Evolutionary conservation across 2,888 invertebrate species (phyloP).

Genomic region (Rotaria macrura): DNA sequence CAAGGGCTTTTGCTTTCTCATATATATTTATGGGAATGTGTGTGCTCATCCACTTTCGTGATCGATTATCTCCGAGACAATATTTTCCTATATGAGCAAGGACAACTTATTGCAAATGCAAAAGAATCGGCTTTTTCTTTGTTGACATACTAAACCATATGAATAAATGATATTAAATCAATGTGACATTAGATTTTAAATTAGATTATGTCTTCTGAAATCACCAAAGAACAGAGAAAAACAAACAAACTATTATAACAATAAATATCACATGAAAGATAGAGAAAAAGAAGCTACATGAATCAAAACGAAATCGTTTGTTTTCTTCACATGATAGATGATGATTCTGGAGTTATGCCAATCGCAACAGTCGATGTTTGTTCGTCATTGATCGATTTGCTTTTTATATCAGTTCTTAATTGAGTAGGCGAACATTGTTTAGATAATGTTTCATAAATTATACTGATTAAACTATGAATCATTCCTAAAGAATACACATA

Average conservation of each 20-base stretch:
- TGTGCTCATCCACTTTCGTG: background rate
- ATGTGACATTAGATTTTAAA: background rate
- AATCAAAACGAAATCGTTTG: background rate
- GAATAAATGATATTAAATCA: background rate
- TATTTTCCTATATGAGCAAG: background rate
- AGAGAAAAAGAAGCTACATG: background rate
- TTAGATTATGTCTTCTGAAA: background rate
- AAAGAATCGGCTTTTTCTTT: background rate
- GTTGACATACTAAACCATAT: background rate
- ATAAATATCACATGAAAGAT: background rate
- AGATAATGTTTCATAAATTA: background rate
- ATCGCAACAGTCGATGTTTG: background rate
- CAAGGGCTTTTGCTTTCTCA: background rate
- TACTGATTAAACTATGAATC: conserved; percentile 7
- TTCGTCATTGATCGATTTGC: background rate
- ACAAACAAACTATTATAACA: background rate
- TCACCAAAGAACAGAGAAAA: background rate
- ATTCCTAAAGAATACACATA: background rate
- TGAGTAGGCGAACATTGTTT: background rate
- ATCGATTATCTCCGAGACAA: background rate
- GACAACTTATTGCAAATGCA: background rate
- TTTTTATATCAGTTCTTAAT: background rate
- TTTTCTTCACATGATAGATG: background rate
- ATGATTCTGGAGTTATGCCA: background rate
- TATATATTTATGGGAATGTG: background rate